Percentiles rank a stretch among this genome's conserved stretches.
These are phyloP conservation scores for Phenacoccus solenopsis DNA, from an alignment of 1,140 invertebrate species.

Conservation along the genomic window DNA sequence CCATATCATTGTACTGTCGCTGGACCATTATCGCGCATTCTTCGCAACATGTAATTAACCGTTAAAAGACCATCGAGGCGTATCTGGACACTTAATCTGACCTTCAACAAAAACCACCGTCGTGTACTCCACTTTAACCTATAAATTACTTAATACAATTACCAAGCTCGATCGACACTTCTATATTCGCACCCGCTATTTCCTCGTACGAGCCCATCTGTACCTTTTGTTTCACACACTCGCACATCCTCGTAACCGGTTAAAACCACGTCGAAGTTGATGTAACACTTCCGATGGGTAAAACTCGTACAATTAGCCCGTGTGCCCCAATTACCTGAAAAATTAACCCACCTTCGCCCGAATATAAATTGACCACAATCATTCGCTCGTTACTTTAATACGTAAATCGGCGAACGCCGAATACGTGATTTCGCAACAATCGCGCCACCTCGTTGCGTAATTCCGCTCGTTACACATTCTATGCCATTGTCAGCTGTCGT, in stretches of 20 bases:
- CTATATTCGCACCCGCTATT: background rate
- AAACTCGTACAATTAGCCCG: background rate
- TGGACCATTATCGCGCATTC: background rate
- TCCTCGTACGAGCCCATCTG: background rate
- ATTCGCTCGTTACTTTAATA: too few species aligned
- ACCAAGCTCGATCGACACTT: too few species aligned
- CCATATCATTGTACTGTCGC: too few species aligned
- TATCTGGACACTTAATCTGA: background rate
- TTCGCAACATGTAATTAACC: background rate
- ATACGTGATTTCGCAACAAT: too few species aligned
- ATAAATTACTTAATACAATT: background rate
- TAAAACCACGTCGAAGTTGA: background rate
- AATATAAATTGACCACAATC: too few species aligned
- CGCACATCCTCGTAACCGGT: background rate
- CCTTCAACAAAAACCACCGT: background rate
- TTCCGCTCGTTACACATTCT: too few species aligned
- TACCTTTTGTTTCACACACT: background rate
- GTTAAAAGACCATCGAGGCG: background rate
- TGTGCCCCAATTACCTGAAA: background rate
- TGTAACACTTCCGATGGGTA: background rate
- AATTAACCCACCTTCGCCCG: background rate
- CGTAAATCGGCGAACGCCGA: too few species aligned
- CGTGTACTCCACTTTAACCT: background rate
- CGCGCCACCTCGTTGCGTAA: too few species aligned
- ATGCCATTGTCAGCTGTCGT: too few species aligned